Base-by-base conservation (phyloP, 2,113 vertebrate genomes). In the Corythornis cristatus region DNA sequence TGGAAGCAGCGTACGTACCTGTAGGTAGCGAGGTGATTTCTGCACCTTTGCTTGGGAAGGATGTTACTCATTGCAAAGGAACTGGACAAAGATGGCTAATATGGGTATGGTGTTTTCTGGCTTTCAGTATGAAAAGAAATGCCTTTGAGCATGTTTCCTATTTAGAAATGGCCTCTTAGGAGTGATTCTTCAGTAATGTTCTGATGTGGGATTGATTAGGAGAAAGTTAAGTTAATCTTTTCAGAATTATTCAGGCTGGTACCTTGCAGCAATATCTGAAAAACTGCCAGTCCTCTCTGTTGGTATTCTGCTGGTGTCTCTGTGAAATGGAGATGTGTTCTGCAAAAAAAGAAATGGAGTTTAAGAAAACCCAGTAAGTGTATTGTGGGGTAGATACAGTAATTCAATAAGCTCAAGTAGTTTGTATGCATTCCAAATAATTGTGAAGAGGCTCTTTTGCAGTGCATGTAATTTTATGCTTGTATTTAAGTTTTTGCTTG, bases 101-200 rank as follows among this genome's bases (percentile, higher is more conserved):
- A 58, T 28, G 85, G 95, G 95, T 95, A 96, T n/a, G 94, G 21
- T 91, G 15, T 20, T 64, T 88, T 76, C 23, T 60, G 68, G 50
- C 54, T 83, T 75, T 43, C 54, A 9, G 23, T 68, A 29, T 5
- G 20, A 23, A 77, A 70, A 60, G 4, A n/a, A 31, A n/a, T 40
- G 62, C 53, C 43, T 68, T 62, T 18, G 42, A 64, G 35, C 2
- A 1, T 0, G 1, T 45, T 92, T 76, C 12, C 25, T 82, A 2
- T 76, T 57, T 56, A 65, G 17, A 45, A 88, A 12, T 8, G 48
- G 18, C 12, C 9, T 53, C 17, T 22, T 29, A 20, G 15, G 18
- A 13, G 25, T 37, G 66, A 15, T 53, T 40, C 15, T 53, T 11
- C 40, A 61, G 54, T 40, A 53, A 11, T 50, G 40, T 6, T 2